These are phyloP conservation scores for Chiroxiphia lanceolata DNA, from an alignment of 2,797 vertebrate species.

Conservation along the genomic window DNA sequence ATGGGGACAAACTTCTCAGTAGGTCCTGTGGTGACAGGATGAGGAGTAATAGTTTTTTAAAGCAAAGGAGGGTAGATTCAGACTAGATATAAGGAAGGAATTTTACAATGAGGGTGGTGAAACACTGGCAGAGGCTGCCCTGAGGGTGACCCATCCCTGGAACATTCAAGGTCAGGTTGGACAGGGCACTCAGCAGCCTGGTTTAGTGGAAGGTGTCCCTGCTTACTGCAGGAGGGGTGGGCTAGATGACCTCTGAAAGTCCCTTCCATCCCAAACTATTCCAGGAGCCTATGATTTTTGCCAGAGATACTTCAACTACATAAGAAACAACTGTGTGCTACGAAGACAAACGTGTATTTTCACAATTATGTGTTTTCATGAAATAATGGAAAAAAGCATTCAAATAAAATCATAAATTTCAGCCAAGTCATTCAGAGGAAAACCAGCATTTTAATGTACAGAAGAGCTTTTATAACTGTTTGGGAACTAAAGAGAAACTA, in stretches of 20 bases:
- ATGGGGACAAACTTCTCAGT: not conserved
- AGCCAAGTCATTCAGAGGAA: not conserved
- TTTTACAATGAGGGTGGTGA: not conserved
- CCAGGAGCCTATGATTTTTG: not conserved
- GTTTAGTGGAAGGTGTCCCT: not conserved
- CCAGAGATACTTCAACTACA: not conserved
- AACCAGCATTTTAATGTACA: not conserved
- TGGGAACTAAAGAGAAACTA: not conserved
- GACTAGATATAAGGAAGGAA: not conserved
- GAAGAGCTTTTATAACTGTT: not conserved
- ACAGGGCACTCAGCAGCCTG: not conserved
- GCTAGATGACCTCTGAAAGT: not conserved
- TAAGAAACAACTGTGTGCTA: not conserved
- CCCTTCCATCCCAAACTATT: not conserved
- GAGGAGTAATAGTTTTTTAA: not conserved
- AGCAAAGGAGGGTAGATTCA: not conserved
- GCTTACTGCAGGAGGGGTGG: not conserved
- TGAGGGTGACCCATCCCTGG: not conserved
- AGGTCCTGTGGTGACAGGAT: not conserved
- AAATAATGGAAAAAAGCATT: not conserved
- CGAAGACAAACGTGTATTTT: not conserved
- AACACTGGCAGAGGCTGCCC: not conserved
- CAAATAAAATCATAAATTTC: not conserved
- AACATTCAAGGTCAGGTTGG: not conserved
- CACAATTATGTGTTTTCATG: not conserved